Base-by-base conservation (phyloP, 2,888 invertebrate species). In the Lasius fuliginosus region DNA sequence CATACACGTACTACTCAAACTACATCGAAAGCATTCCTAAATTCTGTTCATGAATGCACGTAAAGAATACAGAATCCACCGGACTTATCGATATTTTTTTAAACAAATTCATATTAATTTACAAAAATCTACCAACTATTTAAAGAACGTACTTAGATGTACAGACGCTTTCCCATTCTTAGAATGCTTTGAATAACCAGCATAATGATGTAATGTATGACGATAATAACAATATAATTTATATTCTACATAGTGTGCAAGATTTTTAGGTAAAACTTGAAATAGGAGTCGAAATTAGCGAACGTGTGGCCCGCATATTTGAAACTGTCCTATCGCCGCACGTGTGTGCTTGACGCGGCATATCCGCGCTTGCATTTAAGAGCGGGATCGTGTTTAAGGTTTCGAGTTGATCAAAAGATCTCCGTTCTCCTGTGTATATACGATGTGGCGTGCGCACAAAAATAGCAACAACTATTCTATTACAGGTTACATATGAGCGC, bases 321-420 rank as follows among this genome's bases (percentile, higher is more conserved):
- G 46, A 73, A 33, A 60, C 83, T 40, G 62, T 53, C 74, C 84
- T 82, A 56, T 73, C 64, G 76, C 33, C 27, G 60, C 82, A 83
- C 82, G 53, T 81, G 85, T 64, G 30, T 60, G 83, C 75, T 85
- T 84, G 81, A 84, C 83, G 85, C 85, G 83, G 83, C 79, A 81
- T 65, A 82, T 79, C 60, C 68, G 58, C 58, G 75, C 12, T 18
- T 65, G 36, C 56, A 79, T 56, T 42, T 65, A 83, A 82, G 83
- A 85, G 82, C 82, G 82, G 77, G 81, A 75, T 79, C 74, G 58
- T 36, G 83, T 84, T 81, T 85, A 77, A 87, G 84, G 69, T 77
- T 81, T 67, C 69, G 82, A 81, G 85, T 85, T 82, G 89, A 90
- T 90, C 90, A 86, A 87, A 89, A 85, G 89, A 81, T 71, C 87